phyloP scores from a whole-genome alignment of 2,113 vertebrate genomes.

The Oncorhynchus kisutch region DNA sequence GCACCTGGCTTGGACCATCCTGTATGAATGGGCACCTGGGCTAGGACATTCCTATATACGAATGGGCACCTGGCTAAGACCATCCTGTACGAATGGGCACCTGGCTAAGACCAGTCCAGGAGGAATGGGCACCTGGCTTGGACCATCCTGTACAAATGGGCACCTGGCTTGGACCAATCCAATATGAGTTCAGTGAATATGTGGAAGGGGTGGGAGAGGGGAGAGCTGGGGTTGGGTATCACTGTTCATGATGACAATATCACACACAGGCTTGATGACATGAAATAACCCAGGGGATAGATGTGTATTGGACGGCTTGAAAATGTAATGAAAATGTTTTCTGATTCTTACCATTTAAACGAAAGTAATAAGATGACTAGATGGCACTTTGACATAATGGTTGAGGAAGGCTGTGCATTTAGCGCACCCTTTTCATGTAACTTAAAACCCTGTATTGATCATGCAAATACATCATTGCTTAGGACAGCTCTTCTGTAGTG shows the following conservation, averaged over 20 bases:
- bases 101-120: no score
- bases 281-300: slow-evolving; percentile 40
- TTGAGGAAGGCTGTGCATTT: slow-evolving; percentile 44
- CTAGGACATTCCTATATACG: no score
- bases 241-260: slow-evolving; percentile 52
- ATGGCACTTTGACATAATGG: slow-evolving; percentile 25
- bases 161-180: no score
- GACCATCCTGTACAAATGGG: no score
- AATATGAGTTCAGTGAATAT: slow-evolving; percentile 53
- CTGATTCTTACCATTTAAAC: slow-evolving; percentile 31
- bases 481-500: slow-evolving; percentile 43
- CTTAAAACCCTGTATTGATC: slow-evolving; percentile 45
- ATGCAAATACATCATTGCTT: slow-evolving; percentile 39
- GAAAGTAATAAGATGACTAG: slow-evolving; percentile 42
- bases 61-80: no score
- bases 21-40: no score
- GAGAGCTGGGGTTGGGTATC: slow-evolving; percentile 25
- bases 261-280: slow-evolving; percentile 49
- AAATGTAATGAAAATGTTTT: slow-evolving; percentile 57
- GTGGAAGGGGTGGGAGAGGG: slow-evolving; percentile 31
- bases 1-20: no score
- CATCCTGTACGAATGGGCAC: no score
- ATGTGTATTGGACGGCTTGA: slow-evolving; percentile 49
- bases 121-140: no score
- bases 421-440: slow-evolving; percentile 63